phyloP scores from a whole-genome alignment of 2,113 vertebrate genomes.

The Pleuronectes platessa region DNA sequence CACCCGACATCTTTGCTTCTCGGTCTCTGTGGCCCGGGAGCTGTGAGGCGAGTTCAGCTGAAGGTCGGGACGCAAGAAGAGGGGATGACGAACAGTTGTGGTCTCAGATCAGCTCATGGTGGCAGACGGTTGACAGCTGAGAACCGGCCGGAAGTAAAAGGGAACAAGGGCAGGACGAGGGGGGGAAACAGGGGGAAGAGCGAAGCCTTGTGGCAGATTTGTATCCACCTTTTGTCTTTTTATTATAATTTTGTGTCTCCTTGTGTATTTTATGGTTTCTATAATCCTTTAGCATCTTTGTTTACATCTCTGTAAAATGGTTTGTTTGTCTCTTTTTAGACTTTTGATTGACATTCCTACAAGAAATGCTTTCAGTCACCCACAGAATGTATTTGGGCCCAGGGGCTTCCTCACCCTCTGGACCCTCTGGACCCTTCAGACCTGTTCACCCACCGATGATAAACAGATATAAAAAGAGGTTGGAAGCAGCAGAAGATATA shows the following conservation, averaged over 20 bases:
- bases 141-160: not conserved
- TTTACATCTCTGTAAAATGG: no score
- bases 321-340: not conserved
- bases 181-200: not conserved
- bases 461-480: no score
- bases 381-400: no score
- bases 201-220: no score
- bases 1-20: slow-evolving; percentile 37
- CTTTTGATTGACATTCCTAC: not conserved
- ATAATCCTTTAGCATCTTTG: not conserved
- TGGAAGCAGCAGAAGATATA: not conserved
- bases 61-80: slow-evolving; percentile 48
- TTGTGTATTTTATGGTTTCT: not conserved
- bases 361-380: not conserved
- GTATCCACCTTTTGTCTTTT: no score
- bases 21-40: slow-evolving; percentile 25
- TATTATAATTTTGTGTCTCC: no score
- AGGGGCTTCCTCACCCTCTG: not conserved
- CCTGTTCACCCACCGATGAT: not conserved
- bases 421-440: not conserved
- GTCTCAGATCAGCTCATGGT: slow-evolving; percentile 62
- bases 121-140: slow-evolving; percentile 29
- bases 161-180: not conserved
- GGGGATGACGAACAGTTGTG: slow-evolving; percentile 29
- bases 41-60: slow-evolving; percentile 54